A percentile compares a stretch with the other conserved stretches of the same genome.
phyloP scores from a whole-genome alignment of 2,797 vertebrate genomes.

The Sebastes vulpes region DNA sequence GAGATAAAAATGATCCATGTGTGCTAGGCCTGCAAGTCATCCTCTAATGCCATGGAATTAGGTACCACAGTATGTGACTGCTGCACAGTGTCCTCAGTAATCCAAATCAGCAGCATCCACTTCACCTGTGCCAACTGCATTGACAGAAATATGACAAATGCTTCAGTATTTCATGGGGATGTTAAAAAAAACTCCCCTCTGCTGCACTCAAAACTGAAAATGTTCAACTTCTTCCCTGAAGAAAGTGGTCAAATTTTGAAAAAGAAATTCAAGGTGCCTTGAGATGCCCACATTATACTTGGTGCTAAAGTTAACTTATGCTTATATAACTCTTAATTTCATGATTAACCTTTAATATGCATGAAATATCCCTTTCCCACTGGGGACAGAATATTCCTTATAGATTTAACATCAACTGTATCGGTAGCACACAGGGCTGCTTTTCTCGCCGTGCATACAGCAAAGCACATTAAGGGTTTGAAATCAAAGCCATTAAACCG shows the following conservation, averaged over 20 bases:
- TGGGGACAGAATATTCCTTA: neutral
- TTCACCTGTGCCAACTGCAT: slow-evolving; percentile 12
- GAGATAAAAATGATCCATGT: slow-evolving; percentile 7
- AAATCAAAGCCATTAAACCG: slow-evolving; percentile 26
- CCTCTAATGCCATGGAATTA: slow-evolving; percentile 11
- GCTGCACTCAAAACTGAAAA: neutral
- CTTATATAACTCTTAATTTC: neutral
- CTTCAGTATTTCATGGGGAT: slow-evolving; percentile 9
- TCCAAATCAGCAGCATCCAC: slow-evolving; percentile 10
- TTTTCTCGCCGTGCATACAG: neutral
- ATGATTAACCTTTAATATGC: slow-evolving; percentile 7
- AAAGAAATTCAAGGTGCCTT: neutral
- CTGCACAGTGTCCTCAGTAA: neutral
- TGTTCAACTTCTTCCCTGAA: neutral
- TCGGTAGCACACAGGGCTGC: neutral
- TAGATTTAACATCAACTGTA: slow-evolving; percentile 2
- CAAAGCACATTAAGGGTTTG: slow-evolving; percentile 16
- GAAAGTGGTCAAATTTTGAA: neutral
- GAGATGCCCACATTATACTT: neutral
- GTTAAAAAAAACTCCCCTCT: neutral
- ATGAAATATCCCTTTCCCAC: neutral
- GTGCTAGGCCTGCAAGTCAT: neutral
- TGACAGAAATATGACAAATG: slow-evolving; percentile 23
- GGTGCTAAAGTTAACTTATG: neutral
- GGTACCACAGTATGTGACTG: slow-evolving; percentile 4